Conservation (phyloP, 1,140 invertebrate genomes). For the Diprion similis region DNA sequence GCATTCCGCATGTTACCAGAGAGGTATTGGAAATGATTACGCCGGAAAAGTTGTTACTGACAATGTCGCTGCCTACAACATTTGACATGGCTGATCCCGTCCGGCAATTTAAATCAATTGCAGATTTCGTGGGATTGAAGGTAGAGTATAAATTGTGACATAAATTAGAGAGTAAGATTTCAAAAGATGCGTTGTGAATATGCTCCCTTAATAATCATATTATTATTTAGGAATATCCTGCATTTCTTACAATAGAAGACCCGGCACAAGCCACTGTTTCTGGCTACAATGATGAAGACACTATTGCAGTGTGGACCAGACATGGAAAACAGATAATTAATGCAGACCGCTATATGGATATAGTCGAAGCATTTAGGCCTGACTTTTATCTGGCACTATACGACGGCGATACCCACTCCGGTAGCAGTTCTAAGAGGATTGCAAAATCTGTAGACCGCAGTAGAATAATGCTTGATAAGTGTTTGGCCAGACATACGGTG, state of each 20-base stretch:
- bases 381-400: conserved; percentile 80
- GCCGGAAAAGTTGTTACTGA: conserved; percentile 60
- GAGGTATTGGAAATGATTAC: conserved; percentile 70
- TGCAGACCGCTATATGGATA: conserved; percentile 73
- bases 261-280: conserved; percentile 64
- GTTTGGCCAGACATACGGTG: conserved; percentile 64
- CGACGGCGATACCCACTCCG: conserved; percentile 79
- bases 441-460: conserved; percentile 72
- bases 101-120: conserved; percentile 59
- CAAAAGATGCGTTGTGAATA: neutral
- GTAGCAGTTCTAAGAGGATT: conserved; percentile 72
- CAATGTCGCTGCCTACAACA: conserved; percentile 66
- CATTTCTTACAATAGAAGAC: conserved; percentile 72
- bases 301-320: conserved; percentile 75
- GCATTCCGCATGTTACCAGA: conserved; percentile 70
- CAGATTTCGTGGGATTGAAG: conserved; percentile 66
- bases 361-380: conserved; percentile 78
- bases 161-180: conserved; percentile 22
- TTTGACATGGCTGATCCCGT: conserved; percentile 64
- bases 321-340: conserved; percentile 73
- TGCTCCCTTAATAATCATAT: conserved; percentile 16
- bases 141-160: conserved; percentile 38
- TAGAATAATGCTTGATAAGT: conserved; percentile 65
- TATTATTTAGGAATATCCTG: conserved; percentile 63
- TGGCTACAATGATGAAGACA: conserved; percentile 72